phyloP scores from a whole-genome alignment of 1,140 invertebrate genomes.

The Microplitis demolitor region DNA sequence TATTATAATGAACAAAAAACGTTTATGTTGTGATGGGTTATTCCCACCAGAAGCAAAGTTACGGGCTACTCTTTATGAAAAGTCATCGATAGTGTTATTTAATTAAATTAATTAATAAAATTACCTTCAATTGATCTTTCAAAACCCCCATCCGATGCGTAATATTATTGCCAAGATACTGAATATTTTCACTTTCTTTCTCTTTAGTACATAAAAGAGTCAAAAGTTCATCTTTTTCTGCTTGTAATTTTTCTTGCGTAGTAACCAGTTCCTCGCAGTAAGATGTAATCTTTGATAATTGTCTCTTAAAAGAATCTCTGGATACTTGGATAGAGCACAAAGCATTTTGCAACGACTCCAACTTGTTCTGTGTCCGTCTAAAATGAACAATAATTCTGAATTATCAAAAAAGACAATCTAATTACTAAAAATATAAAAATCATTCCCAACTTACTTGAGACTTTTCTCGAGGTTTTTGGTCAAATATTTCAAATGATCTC shows the following conservation, averaged over 20 bases:
- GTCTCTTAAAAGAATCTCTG: slow-evolving; percentile 62
- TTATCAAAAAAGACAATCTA: background rate
- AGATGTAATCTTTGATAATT: slow-evolving; percentile 63
- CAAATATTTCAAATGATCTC: slow-evolving; percentile 57
- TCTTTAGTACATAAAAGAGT: slow-evolving; percentile 57
- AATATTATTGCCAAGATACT: slow-evolving; percentile 60
- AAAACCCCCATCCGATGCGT: slow-evolving; percentile 60
- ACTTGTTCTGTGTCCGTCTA: slow-evolving; percentile 59
- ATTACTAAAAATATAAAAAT: background rate
- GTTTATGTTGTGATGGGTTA: too few species aligned
- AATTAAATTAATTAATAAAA: background rate
- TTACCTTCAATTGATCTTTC: slow-evolving; percentile 62
- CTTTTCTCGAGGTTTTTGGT: slow-evolving; percentile 57
- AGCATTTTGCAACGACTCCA: slow-evolving; percentile 56
- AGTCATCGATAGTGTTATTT: too few species aligned
- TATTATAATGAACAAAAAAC: too few species aligned
- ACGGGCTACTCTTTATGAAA: too few species aligned
- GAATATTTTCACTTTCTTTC: slow-evolving; percentile 62
- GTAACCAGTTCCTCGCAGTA: slow-evolving; percentile 64
- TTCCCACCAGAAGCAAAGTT: too few species aligned
- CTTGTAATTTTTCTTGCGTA: slow-evolving; percentile 62
- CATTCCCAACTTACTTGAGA: slow-evolving; percentile 56
- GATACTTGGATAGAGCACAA: slow-evolving; percentile 60
- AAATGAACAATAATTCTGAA: slow-evolving; percentile 9
- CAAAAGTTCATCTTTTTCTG: slow-evolving; percentile 62